phyloP scores from a whole-genome alignment of 53 echinoderm and acorn worm genomes.

The Astropecten irregularis region DNA sequence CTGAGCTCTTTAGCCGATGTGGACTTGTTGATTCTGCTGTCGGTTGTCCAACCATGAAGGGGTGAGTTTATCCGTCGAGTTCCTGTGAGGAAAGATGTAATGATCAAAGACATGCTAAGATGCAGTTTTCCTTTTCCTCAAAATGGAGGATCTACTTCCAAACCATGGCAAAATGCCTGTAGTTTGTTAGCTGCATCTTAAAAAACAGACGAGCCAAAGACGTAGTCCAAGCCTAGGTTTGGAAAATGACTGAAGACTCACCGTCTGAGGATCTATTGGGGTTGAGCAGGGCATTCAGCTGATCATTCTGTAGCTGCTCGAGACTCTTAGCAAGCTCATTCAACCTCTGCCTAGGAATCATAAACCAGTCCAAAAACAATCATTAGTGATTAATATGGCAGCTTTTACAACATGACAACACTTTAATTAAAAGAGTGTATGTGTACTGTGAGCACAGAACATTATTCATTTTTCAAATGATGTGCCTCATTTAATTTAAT shows the following conservation, averaged over 20 bases:
- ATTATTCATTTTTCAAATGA: too few species aligned
- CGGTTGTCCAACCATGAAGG: slow-evolving; percentile 60
- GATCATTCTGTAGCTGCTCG: slow-evolving; percentile 85
- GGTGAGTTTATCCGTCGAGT: slow-evolving; percentile 45
- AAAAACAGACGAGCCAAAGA: too few species aligned
- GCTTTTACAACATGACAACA: too few species aligned
- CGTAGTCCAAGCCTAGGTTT: too few species aligned
- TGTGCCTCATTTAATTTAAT: too few species aligned
- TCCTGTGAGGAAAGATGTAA: background rate
- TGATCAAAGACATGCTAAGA: too few species aligned
- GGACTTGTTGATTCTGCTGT: slow-evolving; percentile 37
- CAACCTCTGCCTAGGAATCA: slow-evolving; percentile 65
- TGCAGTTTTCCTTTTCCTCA: too few species aligned
- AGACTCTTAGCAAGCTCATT: slow-evolving; percentile 73
- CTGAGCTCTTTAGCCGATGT: slow-evolving; percentile 44
- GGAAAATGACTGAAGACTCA: background rate
- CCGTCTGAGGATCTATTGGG: slow-evolving; percentile 51
- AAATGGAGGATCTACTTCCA: too few species aligned
- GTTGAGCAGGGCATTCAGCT: slow-evolving; percentile 68
- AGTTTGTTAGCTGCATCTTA: too few species aligned
- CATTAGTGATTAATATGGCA: background rate
- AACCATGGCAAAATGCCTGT: too few species aligned
- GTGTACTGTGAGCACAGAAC: too few species aligned
- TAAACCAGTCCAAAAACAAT: background rate
- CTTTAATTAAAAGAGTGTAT: too few species aligned